Evolutionary conservation across 1,140 invertebrate genomes (phyloP).

Genomic region (Cotesia vestalis): DNA sequence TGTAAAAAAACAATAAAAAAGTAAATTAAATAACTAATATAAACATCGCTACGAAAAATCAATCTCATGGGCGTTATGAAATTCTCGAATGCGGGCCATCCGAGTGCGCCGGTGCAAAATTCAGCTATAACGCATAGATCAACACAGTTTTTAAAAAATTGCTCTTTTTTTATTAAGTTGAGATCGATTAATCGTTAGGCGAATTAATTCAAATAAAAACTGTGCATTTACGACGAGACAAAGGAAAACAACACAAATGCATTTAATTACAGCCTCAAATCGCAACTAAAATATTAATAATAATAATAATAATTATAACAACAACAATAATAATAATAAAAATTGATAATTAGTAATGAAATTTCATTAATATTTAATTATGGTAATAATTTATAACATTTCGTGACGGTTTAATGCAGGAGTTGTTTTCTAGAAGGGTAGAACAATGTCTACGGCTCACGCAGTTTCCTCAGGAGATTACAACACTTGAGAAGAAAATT

Average conservation of each 20-base stretch:
- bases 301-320: neutral
- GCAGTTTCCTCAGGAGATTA: neutral
- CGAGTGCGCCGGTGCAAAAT: conserved; percentile 30
- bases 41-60: conserved; percentile 35
- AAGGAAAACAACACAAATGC: conserved; percentile 5
- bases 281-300: neutral
- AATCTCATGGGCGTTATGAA: conserved; percentile 37
- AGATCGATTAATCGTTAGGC: conserved; percentile 21
- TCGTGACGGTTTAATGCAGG: neutral
- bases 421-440: neutral
- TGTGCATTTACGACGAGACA: neutral
- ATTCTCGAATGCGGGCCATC: conserved; percentile 30
- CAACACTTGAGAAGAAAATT: too few species aligned
- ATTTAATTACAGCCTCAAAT: neutral
- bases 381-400: neutral
- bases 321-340: too few species aligned
- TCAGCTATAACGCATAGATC: conserved; percentile 5
- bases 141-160: neutral
- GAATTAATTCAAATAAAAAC: neutral
- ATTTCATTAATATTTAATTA: too few species aligned
- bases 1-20: conserved; percentile 11
- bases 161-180: neutral
- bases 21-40: conserved; percentile 5
- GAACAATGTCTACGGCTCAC: conserved; percentile 9
- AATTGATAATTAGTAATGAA: too few species aligned